Evolutionary conservation across 2,888 invertebrate genomes (phyloP).

Genomic region (Apodemia mormo): DNA sequence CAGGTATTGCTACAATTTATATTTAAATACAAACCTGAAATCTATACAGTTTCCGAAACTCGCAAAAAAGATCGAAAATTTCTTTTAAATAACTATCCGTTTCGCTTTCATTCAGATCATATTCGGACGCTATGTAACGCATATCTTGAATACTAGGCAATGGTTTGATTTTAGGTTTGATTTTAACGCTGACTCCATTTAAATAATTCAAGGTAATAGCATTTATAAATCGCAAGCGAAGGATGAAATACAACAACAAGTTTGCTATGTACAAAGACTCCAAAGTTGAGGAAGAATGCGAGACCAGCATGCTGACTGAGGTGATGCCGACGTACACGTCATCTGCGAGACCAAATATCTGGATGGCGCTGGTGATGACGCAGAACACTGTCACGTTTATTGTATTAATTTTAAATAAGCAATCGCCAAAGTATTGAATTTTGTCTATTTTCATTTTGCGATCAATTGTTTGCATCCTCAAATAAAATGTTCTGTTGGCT

Average conservation of each 20-base stretch:
- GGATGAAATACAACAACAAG: neutral
- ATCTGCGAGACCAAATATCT: neutral
- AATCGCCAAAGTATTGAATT: neutral
- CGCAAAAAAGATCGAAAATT: neutral
- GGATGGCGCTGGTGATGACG: neutral
- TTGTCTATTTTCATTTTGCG: slow-evolving; percentile 16
- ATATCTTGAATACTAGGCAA: neutral
- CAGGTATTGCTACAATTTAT: too few relatives aligned
- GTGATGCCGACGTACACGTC: too few relatives aligned
- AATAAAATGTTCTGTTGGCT: slow-evolving; percentile 5
- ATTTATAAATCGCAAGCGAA: neutral
- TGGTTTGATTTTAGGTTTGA: neutral
- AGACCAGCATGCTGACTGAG: neutral
- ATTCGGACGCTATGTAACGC: neutral
- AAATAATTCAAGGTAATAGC: neutral
- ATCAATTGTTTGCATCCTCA: slow-evolving; percentile 19
- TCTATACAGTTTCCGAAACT: neutral
- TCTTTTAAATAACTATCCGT: neutral
- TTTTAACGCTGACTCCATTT: neutral
- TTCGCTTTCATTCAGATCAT: neutral
- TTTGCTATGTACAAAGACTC: neutral
- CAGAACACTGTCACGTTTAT: neutral
- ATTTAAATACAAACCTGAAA: slow-evolving; percentile 6
- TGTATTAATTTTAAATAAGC: neutral
- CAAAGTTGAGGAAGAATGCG: neutral